Percentiles rank a stretch among this genome's conserved stretches.
Conservation (phyloP, 2,797 vertebrate species). For the Muraenolepis orangiensis region DNA sequence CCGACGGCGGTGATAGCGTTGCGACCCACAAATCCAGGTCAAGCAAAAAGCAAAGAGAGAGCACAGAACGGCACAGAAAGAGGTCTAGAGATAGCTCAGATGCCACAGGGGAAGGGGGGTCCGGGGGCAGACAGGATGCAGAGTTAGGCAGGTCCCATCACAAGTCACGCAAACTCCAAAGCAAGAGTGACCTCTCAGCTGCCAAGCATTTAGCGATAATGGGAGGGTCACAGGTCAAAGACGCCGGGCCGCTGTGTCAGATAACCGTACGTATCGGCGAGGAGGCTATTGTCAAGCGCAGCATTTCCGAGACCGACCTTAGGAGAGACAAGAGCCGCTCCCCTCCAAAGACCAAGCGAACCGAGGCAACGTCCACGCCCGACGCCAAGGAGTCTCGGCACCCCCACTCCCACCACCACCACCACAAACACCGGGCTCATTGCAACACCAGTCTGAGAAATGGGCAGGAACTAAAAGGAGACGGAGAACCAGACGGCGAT, state of each 20-base stretch:
- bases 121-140: conserved; percentile 55
- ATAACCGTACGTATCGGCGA: conserved; percentile 91
- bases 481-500: conserved; percentile 41
- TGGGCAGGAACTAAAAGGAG: conserved; percentile 38
- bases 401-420: conserved; percentile 70
- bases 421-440: conserved; percentile 70
- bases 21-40: conserved; percentile 53
- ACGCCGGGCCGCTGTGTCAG: conserved; percentile 83
- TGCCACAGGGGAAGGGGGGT: conserved; percentile 50
- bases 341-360: conserved; percentile 71
- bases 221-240: conserved; percentile 67
- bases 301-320: conserved; percentile 89
- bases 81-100: conserved; percentile 64
- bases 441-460: conserved; percentile 54
- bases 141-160: conserved; percentile 63
- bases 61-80: conserved; percentile 60
- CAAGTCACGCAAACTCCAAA: conserved; percentile 73
- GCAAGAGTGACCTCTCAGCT: conserved; percentile 72
- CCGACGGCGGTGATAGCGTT: conserved; percentile 56
- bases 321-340: conserved; percentile 77
- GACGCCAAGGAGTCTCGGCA: conserved; percentile 66
- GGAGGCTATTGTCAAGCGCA: conserved; percentile 89
- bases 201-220: conserved; percentile 75
- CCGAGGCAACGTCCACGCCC: conserved; percentile 50
- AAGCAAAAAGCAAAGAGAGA: conserved; percentile 71